Conservation (phyloP, 2,113 vertebrate genomes). For the Periophthalmus modestus region DNA sequence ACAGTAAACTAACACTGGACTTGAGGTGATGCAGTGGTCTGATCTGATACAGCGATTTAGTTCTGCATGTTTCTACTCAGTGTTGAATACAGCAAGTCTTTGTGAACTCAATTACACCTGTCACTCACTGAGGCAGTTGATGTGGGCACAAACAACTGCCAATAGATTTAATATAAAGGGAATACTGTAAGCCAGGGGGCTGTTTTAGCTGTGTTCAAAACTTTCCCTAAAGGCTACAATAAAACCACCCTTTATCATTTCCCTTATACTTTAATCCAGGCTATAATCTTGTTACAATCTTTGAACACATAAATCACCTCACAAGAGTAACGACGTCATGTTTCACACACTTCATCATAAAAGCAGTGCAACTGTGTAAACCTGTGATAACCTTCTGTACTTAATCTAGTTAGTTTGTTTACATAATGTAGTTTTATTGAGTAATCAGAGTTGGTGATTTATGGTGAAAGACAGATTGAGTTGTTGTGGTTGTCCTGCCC, state of each 20-base stretch:
- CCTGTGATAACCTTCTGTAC: not conserved
- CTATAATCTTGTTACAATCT: not conserved
- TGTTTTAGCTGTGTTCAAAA: not conserved
- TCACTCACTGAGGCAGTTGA: conserved; percentile 1
- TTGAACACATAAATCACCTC: not conserved
- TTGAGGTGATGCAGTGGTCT: not conserved
- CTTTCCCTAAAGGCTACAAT: not conserved
- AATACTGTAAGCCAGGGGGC: too few relatives aligned
- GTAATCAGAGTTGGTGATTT: not conserved
- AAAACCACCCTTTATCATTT: not conserved
- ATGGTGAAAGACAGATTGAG: not conserved
- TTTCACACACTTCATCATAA: not conserved
- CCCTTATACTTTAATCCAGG: not conserved
- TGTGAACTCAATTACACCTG: conserved; percentile 35
- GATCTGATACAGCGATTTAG: conserved; percentile 25
- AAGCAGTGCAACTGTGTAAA: not conserved
- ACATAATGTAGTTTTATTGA: not conserved
- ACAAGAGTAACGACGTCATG: not conserved
- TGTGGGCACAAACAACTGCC: not conserved
- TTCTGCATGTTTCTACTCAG: conserved; percentile 29
- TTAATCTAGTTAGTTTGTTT: not conserved
- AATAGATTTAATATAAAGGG: too few relatives aligned
- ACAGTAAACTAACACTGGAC: conserved; percentile 7
- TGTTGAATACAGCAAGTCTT: conserved; percentile 3
- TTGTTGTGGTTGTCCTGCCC: conserved; percentile 24